Base-by-base conservation (phyloP, 2,888 invertebrate genomes). In the Eledone cirrhosa region DNA sequence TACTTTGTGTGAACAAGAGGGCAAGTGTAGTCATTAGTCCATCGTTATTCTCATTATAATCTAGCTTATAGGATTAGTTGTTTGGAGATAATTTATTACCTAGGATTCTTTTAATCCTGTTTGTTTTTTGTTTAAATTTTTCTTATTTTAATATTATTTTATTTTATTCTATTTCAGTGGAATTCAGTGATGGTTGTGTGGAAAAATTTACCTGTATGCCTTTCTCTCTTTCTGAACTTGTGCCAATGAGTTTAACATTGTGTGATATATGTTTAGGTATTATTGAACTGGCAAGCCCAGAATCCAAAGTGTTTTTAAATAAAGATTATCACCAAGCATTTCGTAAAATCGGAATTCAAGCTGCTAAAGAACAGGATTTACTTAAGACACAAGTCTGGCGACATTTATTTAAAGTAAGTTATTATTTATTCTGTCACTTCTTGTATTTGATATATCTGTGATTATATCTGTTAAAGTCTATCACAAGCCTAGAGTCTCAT, bases 211-310 rank as follows among this genome's bases (percentile, higher is more conserved):
- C 86, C 48, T 86, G 85, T 81, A 93, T 93, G 93, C 93, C 96
- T 0, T 97, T 96, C 88, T 93, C 93, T n/a, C 93, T 95, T 81
- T 91, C 92, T 0, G 95, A 95, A 87, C 91, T 96, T 78, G 93
- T 94, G 11, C 93, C 93, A 5, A 92, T 97, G 84, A 94, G 94
- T 78, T 93, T 94, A 78, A 93, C 94, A 0, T 90, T 97, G 53
- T 94, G 96, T 78, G 95, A 95, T 81, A 94, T 95, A 8, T 95
- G 95, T 85, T 92, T 97, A 27, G 96, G 96, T 0, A 92, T 97
- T 16, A 95, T 97, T 14, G 95, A 96, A 88, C 91, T 97, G 77
- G 96, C 96, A 0, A 96, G 95, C 88, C 96, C 96, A 0, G 96
- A 95, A 86, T 93, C 94, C 0, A 92, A 94, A 82, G 94, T 87